Conservation (phyloP, 2,797 vertebrate species). For the Phoeniculus purpureus region DNA sequence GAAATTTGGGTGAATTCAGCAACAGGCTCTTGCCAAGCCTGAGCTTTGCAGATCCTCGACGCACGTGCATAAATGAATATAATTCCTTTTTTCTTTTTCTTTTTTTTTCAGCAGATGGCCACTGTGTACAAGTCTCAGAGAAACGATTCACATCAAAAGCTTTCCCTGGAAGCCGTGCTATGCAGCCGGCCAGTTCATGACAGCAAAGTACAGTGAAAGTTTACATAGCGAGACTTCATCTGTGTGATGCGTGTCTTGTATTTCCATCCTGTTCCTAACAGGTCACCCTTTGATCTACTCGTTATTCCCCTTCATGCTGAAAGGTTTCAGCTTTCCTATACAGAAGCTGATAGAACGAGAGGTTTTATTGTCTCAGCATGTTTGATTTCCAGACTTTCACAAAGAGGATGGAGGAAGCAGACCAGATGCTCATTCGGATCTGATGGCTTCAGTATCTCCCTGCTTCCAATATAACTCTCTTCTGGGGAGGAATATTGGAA, state of each 20-base stretch:
- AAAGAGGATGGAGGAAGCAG: conserved; percentile 34
- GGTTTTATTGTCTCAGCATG: conserved; percentile 47
- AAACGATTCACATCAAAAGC: conserved; percentile 41
- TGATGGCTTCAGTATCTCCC: not conserved
- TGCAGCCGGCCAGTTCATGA: conserved; percentile 3
- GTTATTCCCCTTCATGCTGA: conserved; percentile 46
- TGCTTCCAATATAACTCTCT: not conserved
- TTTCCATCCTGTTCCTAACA: conserved; percentile 36
- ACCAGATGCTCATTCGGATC: conserved; percentile 31
- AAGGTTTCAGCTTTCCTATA: conserved; percentile 52
- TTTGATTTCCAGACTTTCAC: conserved; percentile 26
- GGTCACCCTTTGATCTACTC: conserved; percentile 48
- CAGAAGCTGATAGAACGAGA: conserved; percentile 42
- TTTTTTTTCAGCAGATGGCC: not conserved
- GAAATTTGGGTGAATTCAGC: not conserved
- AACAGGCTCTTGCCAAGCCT: not conserved
- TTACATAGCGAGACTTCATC: conserved; percentile 29
- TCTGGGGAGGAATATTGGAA: not conserved
- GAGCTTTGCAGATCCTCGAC: not conserved
- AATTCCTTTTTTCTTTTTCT: not conserved
- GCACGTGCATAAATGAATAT: not conserved
- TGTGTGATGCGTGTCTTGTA: conserved; percentile 29
- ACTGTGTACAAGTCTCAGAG: not conserved
- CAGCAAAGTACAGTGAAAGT: conserved; percentile 16
- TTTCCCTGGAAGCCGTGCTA: not conserved